A percentile compares a stretch with the other conserved stretches of the same genome.
These are phyloP conservation scores for Charanyca ferruginea DNA, from an alignment of 2,888 invertebrate genomes.

Conservation along the genomic window DNA sequence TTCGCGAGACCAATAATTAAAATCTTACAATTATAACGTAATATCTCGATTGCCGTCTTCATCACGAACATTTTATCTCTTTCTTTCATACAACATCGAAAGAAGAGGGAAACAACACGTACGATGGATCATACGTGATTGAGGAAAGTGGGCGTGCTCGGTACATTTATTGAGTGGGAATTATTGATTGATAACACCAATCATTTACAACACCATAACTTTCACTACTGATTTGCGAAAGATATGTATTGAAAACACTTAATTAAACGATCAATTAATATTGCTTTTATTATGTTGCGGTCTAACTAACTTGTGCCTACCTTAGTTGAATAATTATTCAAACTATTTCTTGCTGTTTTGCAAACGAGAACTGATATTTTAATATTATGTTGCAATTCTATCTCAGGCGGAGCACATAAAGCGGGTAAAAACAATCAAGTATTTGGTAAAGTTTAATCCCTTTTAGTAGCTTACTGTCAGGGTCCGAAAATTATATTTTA, in stretches of 20 bases:
- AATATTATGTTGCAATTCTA: neutral
- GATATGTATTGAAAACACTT: conserved; percentile 71
- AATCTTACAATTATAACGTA: conserved; percentile 54
- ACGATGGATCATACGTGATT: conserved; percentile 58
- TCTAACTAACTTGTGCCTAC: conserved; percentile 31
- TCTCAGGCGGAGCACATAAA: neutral
- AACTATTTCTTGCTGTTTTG: conserved; percentile 14
- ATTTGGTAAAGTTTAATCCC: neutral
- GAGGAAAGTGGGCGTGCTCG: conserved; percentile 70
- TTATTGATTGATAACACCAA: conserved; percentile 78
- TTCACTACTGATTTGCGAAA: conserved; percentile 68
- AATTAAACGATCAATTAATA: conserved; percentile 61
- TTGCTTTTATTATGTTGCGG: conserved; percentile 41
- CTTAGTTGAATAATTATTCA: conserved; percentile 24
- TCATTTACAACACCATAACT: conserved; percentile 74
- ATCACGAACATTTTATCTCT: conserved; percentile 36
- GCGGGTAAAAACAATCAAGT: neutral
- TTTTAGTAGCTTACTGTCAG: neutral
- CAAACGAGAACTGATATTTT: conserved; percentile 10
- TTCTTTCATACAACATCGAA: conserved; percentile 35
- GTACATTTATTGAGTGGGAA: conserved; percentile 76
- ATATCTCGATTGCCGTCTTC: conserved; percentile 52
- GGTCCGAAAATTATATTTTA: fast-evolving
- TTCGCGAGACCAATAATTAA: conserved; percentile 30
- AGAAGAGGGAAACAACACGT: conserved; percentile 51